A percentile compares a stretch with the other conserved stretches of the same genome.
Evolutionary conservation across 2,113 vertebrate genomes (phyloP).

Genomic region (Piaya cayana): DNA sequence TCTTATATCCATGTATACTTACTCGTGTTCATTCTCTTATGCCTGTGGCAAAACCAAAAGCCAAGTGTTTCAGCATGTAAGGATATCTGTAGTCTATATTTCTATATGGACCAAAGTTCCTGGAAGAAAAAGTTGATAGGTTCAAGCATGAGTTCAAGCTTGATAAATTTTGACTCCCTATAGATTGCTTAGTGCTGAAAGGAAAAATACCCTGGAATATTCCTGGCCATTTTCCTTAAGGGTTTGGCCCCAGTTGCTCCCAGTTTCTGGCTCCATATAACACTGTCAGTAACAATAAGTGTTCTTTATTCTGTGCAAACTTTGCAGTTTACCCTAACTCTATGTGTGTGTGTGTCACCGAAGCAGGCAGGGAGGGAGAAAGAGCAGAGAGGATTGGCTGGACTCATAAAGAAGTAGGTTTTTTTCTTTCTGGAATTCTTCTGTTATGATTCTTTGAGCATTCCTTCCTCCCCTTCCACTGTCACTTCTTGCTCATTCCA

Average conservation of each 20-base stretch:
- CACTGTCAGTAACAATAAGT: conserved; percentile 51
- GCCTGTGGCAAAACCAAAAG: conserved; percentile 16
- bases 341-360: background rate
- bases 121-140: conserved; percentile 4
- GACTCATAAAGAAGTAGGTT: background rate
- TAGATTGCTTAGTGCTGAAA: conserved; percentile 15
- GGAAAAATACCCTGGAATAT: conserved; percentile 34
- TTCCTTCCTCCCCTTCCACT: background rate
- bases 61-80: conserved; percentile 12
- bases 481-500: background rate
- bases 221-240: conserved; percentile 4
- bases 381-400: rapidly evolving
- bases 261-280: conserved; percentile 28
- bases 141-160: conserved; percentile 1
- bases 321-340: background rate
- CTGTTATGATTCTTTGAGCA: background rate
- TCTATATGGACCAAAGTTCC: conserved; percentile 9
- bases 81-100: background rate
- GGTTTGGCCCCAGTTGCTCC: conserved; percentile 26
- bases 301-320: background rate
- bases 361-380: conserved; percentile 1
- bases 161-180: conserved; percentile 48
- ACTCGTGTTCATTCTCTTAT: background rate
- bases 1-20: background rate
- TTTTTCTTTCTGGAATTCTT: background rate